Conservation (phyloP, 2,888 invertebrate genomes). For the Prosapia bicincta region DNA sequence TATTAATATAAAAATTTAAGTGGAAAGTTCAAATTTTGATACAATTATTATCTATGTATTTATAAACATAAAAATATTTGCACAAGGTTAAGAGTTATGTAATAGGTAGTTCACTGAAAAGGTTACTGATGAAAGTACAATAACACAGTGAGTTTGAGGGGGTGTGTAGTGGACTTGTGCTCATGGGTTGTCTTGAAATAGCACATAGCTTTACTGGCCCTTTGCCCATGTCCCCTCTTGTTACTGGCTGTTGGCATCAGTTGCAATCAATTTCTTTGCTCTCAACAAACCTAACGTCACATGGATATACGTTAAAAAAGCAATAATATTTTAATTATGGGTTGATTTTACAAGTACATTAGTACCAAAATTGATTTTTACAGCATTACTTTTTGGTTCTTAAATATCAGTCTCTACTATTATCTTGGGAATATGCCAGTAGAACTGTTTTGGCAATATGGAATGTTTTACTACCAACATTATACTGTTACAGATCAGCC, state of each 20-base stretch:
- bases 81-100: too few relatives aligned
- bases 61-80: neutral
- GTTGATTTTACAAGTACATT: too few relatives aligned
- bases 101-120: neutral
- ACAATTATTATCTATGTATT: neutral
- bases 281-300: too few relatives aligned
- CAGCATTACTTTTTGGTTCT: too few relatives aligned
- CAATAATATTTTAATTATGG: too few relatives aligned
- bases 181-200: neutral
- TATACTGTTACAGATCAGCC: neutral
- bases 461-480: neutral
- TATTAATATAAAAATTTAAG: neutral
- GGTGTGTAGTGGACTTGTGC: neutral
- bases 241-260: neutral
- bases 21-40: neutral
- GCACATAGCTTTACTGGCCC: neutral
- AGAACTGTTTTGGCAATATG: neutral
- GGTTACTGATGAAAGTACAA: neutral
- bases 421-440: neutral
- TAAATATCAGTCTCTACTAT: neutral
- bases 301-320: too few relatives aligned
- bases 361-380: too few relatives aligned
- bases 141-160: neutral
- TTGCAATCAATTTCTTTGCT: neutral
- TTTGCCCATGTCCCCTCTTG: neutral